Evolutionary conservation across 2,888 invertebrate genomes (phyloP).

Genomic region (Zhengitettix transpicula): DNA sequence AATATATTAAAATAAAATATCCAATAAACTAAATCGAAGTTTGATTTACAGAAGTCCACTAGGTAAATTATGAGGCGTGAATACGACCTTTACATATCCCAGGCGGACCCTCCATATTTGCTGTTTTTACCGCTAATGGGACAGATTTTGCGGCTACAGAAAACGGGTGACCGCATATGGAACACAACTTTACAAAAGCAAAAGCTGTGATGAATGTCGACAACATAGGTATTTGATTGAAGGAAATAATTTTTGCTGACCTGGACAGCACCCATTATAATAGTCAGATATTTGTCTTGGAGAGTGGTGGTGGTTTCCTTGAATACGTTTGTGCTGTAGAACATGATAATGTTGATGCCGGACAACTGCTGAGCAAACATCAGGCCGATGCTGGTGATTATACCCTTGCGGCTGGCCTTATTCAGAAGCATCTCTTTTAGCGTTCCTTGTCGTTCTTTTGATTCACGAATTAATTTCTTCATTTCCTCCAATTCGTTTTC

Average conservation of each 20-base stretch:
- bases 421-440: constrained; percentile 38
- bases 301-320: constrained; percentile 40
- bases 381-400: constrained; percentile 54
- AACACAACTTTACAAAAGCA: no score
- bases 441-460: constrained; percentile 32
- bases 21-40: no score
- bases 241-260: constrained; percentile 26
- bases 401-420: constrained; percentile 43
- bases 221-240: no score
- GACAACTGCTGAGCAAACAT: constrained; percentile 82
- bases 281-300: constrained; percentile 42
- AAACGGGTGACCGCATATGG: no score
- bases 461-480: constrained; percentile 26
- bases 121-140: no score
- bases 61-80: no score
- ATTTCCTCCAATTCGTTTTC: constrained; percentile 45
- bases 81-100: no score
- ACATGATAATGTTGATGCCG: constrained; percentile 69
- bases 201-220: no score
- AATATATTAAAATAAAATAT: no score
- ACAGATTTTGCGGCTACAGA: no score
- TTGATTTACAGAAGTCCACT: no score
- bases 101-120: no score
- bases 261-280: constrained; percentile 68
- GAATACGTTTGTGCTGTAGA: constrained; percentile 63